Evolutionary conservation across 2,888 invertebrate species (phyloP), one percentile per base, ranked within the genome.

Genomic region (Lomographa bimaculata): DNA sequence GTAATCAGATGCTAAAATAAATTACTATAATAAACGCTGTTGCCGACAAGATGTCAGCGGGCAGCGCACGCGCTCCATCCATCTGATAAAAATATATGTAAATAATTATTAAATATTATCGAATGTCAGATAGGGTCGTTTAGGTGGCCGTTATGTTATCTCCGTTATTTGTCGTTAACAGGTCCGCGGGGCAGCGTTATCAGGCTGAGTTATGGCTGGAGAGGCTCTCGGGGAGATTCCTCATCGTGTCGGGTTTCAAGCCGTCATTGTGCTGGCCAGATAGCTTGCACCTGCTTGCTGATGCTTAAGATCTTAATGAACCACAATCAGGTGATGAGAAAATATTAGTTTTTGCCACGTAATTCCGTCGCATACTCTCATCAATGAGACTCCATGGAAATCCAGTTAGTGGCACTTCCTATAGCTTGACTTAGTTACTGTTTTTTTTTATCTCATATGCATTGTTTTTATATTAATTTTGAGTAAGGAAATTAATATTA

Each of bases 91-190:
- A 76, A 74, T 72, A 69, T 69, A 76, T 77, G 79, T 83, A 80
- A 83, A 86, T 87, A 83, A 85, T 86, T 86, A 86, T 85, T 79
- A 85, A 86, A 85, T 85, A 84, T 82, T 79, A 84, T 85, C 82
- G 68, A 71, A 75, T 62, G 72, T 65, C 67, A 77, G 84, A 85
- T 85, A 83, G 73, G 78, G 71, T 78, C 82, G 75, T 85, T 86
- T 85, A 83, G 81, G 80, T 76, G 79, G 67, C 78, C 79, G 80
- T 81, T 75, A 68, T 61, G 70, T 79, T 87, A 87, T 87, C 87
- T 83, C 49, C 53, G 77, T 83, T 84, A 85, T 85, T 87, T 86
- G 87, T 86, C 83, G 84, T 78, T 78, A 79, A 81, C 81, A 80
- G 77, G 79, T 78, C 71, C 64, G 70, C 64, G 71, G 72, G 71